phyloP scores from a whole-genome alignment of 2,797 vertebrate species.

The Peromyscus nudipes region DNA sequence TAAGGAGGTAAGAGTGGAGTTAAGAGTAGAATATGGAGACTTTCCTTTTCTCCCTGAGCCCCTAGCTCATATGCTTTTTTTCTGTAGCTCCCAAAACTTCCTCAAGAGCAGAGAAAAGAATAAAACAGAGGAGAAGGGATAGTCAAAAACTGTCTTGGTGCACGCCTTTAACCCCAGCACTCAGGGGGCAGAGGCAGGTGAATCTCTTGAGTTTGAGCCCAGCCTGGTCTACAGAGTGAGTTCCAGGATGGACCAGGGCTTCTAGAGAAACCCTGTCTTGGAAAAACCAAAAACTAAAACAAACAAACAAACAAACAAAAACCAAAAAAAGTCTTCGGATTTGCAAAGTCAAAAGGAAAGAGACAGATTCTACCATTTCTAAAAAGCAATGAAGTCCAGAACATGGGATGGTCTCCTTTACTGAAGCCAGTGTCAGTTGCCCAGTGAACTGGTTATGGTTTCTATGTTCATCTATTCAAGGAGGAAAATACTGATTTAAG shows the following conservation, averaged over 20 bases:
- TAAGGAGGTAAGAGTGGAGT: neutral
- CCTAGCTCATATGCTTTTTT: neutral
- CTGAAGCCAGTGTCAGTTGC: neutral
- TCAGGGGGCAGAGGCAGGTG: neutral
- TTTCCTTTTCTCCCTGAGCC: neutral
- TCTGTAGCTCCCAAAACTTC: neutral
- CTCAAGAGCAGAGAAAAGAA: constrained; percentile 7
- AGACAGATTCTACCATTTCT: neutral
- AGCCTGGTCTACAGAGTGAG: neutral
- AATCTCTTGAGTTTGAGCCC: neutral
- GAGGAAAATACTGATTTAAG: neutral
- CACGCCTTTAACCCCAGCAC: neutral
- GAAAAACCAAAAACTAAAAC: neutral
- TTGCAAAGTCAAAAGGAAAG: neutral
- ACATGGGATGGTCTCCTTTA: neutral
- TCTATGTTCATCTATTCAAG: neutral
- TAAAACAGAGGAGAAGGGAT: neutral
- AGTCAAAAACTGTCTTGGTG: neutral
- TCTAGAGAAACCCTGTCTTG: neutral
- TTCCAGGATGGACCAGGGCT: neutral
- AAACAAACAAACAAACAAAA: neutral
- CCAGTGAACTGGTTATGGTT: neutral
- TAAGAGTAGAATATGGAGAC: neutral
- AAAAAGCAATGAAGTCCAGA: neutral
- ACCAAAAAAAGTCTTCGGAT: neutral